Percentiles rank a stretch among this genome's conserved stretches.
These are phyloP conservation scores for Meloe dianella DNA, from an alignment of 2,888 invertebrate genomes.

Conservation along the genomic window DNA sequence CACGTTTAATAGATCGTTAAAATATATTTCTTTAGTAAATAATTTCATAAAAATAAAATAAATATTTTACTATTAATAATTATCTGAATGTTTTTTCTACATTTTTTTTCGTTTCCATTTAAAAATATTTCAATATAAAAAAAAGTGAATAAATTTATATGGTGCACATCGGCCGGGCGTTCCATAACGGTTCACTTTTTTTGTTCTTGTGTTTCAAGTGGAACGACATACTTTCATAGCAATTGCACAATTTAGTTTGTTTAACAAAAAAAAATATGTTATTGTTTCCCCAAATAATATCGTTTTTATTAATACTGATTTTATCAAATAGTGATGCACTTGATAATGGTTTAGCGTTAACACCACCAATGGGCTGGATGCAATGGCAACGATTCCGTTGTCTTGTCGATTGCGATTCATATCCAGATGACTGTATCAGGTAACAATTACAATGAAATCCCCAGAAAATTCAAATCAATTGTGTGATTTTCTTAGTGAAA, in stretches of 20 bases:
- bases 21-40: no score
- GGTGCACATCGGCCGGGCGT: no score
- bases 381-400: conserved; percentile 74
- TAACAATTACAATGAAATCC: conserved; percentile 27
- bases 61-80: no score
- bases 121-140: no score
- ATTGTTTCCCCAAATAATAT: neutral
- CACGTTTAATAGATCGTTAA: no score
- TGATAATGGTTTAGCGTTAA: conserved; percentile 69
- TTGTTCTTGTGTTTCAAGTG: neutral
- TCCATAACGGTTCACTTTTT: no score
- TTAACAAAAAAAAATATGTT: neutral
- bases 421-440: conserved; percentile 57
- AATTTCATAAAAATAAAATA: no score
- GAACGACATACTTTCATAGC: neutral
- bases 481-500: conserved; percentile 58
- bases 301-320: neutral
- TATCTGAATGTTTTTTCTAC: neutral
- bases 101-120: neutral
- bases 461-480: neutral
- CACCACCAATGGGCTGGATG: conserved; percentile 78
- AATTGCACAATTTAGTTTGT: neutral
- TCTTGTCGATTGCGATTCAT: conserved; percentile 67
- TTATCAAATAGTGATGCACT: conserved; percentile 25
- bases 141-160: no score